Evolutionary conservation across 2,113 vertebrate species (phyloP).

Genomic region (Mustela lutreola): DNA sequence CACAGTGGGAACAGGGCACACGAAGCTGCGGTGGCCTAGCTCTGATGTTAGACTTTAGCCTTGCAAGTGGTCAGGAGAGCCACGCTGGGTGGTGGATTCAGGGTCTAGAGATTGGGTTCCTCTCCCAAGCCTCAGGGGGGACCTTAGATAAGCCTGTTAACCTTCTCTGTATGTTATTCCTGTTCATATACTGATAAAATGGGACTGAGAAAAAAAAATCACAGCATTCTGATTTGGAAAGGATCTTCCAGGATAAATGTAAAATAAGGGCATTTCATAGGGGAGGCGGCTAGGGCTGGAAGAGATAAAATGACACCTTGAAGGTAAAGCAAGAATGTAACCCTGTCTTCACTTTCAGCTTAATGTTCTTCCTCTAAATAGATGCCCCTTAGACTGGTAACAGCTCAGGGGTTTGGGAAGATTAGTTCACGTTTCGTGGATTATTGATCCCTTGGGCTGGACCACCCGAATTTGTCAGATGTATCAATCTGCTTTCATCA

Average conservation of each 20-base stretch:
- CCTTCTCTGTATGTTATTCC: not conserved
- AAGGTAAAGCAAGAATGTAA: not conserved
- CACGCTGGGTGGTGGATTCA: accelerated
- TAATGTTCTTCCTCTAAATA: not conserved
- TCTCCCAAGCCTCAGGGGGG: not conserved
- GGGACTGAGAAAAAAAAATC: not conserved
- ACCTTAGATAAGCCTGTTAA: not conserved
- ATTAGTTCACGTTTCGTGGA: not conserved
- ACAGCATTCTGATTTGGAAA: not conserved
- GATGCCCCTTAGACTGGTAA: not conserved
- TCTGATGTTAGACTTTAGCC: not conserved
- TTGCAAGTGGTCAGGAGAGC: not conserved
- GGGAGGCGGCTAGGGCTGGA: not conserved
- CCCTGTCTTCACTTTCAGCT: not conserved
- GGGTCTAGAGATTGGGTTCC: not conserved
- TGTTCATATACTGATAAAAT: not conserved
- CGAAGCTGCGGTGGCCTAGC: not conserved
- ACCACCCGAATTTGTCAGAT: not conserved
- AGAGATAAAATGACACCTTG: not conserved
- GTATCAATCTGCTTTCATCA: not conserved
- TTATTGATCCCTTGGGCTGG: not conserved
- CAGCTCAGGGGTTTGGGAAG: not conserved
- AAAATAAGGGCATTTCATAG: not conserved
- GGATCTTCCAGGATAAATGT: not conserved
- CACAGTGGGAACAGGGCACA: not conserved